These are phyloP conservation scores for Oreochromis mossambicus DNA, from an alignment of 2,797 vertebrate species.

Conservation along the genomic window DNA sequence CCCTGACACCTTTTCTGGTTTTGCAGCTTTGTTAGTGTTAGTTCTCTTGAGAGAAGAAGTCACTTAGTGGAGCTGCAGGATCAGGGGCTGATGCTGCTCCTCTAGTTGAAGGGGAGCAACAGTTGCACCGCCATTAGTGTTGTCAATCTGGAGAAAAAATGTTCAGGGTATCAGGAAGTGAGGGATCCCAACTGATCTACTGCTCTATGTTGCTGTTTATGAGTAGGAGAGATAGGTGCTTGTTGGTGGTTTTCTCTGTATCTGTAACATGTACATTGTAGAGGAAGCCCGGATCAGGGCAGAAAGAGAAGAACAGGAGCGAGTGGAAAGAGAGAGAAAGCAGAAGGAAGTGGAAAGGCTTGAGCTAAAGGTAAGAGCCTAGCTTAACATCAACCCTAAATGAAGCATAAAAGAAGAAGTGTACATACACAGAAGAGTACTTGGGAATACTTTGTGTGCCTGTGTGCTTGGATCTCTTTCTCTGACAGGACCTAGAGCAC, in stretches of 20 bases:
- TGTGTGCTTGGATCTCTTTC: neutral
- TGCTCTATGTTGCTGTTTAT: neutral
- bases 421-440: neutral
- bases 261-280: conserved; percentile 28
- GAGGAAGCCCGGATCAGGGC: conserved; percentile 77
- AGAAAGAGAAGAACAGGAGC: conserved; percentile 78
- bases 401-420: neutral
- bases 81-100: neutral
- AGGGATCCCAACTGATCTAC: neutral
- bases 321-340: conserved; percentile 72
- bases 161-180: neutral
- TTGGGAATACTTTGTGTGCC: neutral
- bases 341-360: conserved; percentile 72
- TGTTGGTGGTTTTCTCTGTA: neutral
- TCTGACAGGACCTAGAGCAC: conserved; percentile 73
- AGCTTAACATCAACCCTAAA: neutral
- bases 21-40: neutral
- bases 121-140: neutral
- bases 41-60: neutral
- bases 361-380: conserved; percentile 78
- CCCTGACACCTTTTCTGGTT: accelerated
- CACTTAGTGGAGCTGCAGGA: neutral
- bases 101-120: neutral
- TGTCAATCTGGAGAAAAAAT: neutral
- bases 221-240: neutral